These are phyloP conservation scores for Tringa solitaria DNA, from an alignment of 2,113 vertebrate genomes.

Conservation along the genomic window DNA sequence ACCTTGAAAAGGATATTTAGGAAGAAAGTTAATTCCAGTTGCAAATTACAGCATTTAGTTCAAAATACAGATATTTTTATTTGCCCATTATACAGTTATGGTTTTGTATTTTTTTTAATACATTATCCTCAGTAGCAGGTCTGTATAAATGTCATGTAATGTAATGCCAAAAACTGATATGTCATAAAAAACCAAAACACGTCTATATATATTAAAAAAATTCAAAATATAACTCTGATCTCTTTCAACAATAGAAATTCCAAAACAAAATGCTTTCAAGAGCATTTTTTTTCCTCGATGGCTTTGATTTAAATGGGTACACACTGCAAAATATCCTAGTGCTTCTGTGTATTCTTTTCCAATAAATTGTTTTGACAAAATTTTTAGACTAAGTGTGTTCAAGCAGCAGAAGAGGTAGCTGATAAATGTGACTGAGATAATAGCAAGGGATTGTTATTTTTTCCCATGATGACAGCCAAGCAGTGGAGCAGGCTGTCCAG, in stretches of 20 bases:
- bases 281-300: background rate
- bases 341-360: background rate
- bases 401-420: background rate
- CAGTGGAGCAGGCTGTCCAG: background rate
- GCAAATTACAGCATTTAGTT: background rate
- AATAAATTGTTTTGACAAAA: background rate
- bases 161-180: background rate
- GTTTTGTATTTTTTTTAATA: background rate
- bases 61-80: background rate
- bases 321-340: background rate
- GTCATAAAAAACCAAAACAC: background rate
- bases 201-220: fast-evolving
- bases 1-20: background rate
- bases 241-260: background rate
- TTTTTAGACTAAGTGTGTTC: background rate
- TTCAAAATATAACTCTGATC: background rate
- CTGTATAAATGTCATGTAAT: background rate
- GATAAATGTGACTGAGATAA: background rate
- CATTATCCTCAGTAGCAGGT: background rate
- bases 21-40: background rate
- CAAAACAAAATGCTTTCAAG: background rate
- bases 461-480: background rate
- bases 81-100: background rate
- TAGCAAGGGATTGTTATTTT: background rate
- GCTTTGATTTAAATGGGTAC: background rate